These are phyloP conservation scores for Maniola jurtina DNA, from an alignment of 1,140 invertebrate species.

Conservation along the genomic window DNA sequence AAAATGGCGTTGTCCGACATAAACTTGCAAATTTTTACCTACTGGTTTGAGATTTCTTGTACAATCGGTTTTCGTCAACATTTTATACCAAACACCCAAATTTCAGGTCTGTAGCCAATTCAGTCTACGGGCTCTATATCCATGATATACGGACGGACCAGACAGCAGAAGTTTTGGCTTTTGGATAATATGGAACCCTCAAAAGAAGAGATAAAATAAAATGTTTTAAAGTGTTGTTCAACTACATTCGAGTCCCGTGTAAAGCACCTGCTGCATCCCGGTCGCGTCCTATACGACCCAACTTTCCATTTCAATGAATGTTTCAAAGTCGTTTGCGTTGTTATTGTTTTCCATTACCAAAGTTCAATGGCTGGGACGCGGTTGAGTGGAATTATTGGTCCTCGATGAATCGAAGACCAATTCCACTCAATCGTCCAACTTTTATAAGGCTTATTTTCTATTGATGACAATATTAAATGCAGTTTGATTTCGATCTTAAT, in stretches of 20 bases:
- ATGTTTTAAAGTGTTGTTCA: constrained; percentile 18
- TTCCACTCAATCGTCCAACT: constrained; percentile 2
- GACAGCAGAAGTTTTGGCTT: no score
- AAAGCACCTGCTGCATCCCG: constrained; percentile 36
- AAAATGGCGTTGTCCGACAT: no score
- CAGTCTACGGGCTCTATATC: no score
- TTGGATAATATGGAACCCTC: no score
- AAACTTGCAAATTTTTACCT: no score
- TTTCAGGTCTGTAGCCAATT: no score
- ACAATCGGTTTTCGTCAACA: no score
- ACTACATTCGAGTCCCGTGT: constrained; percentile 11
- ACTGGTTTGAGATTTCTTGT: no score
- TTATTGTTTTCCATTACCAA: constrained; percentile 71
- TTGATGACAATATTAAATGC: neutral
- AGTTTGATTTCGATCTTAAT: neutral
- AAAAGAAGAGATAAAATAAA: constrained; percentile 3
- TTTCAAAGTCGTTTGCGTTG: constrained; percentile 66
- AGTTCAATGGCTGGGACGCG: constrained; percentile 51
- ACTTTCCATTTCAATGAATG: constrained; percentile 74
- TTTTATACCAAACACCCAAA: no score
- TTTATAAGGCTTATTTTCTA: neutral
- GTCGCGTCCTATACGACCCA: constrained; percentile 42
- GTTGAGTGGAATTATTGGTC: constrained; percentile 30
- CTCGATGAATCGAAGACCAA: neutral
- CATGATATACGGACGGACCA: no score